Conservation (phyloP, 2,888 invertebrate species). For the Hyposoter didymator region DNA sequence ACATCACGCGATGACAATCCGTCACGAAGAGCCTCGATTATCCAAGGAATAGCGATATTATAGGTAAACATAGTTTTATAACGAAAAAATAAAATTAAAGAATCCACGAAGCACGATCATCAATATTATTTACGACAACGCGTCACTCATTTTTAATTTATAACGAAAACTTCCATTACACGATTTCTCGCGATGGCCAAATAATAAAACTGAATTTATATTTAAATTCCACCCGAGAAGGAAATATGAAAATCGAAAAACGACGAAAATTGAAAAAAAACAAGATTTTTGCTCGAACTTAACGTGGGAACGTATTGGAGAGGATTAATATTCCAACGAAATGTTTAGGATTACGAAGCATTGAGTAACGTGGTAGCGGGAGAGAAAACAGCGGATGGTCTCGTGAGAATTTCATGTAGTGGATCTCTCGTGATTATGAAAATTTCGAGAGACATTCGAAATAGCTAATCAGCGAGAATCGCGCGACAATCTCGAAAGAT, state of each 20-base stretch:
- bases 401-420: conserved; percentile 37
- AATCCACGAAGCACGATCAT: not conserved
- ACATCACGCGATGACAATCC: conserved; percentile 56
- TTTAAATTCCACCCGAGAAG: not conserved
- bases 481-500: not conserved
- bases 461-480: conserved; percentile 33
- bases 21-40: conserved; percentile 51
- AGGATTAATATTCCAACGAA: not conserved
- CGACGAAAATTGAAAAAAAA: not conserved
- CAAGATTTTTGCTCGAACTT: too few relatives aligned
- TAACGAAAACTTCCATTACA: not conserved
- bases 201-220: not conserved
- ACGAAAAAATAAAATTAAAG: not conserved
- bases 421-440: conserved; percentile 1
- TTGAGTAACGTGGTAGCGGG: not conserved
- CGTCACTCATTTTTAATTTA: not conserved
- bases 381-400: conserved; percentile 24
- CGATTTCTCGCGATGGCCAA: not conserved
- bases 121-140: not conserved
- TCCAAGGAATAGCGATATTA: conserved; percentile 24
- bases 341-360: not conserved
- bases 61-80: conserved; percentile 24
- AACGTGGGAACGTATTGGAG: too few relatives aligned
- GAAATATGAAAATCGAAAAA: not conserved
- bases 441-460: not conserved